Evolutionary conservation across 2,113 vertebrate genomes (phyloP).

Genomic region (Aegotheles bennettii): DNA sequence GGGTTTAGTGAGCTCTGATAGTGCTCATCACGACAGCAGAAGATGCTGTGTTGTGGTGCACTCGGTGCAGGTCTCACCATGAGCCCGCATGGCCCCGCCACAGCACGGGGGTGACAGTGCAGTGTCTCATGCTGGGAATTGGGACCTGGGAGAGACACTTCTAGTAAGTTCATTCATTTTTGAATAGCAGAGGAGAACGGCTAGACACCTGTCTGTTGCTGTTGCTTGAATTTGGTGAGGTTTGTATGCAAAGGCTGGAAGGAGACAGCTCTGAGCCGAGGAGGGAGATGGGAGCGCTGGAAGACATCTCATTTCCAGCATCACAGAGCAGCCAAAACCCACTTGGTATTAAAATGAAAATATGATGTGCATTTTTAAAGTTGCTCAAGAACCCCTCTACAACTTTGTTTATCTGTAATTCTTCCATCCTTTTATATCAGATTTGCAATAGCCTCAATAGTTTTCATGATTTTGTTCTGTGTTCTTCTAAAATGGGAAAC

Average conservation of each 20-base stretch:
- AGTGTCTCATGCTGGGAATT: not conserved
- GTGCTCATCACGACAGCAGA: not conserved
- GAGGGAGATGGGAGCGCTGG: not conserved
- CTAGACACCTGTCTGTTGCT: not conserved
- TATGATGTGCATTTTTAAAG: not conserved
- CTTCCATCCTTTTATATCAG: not conserved
- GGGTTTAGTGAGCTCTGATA: not conserved
- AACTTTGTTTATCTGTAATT: not conserved
- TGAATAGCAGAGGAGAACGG: not conserved
- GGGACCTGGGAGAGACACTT: not conserved
- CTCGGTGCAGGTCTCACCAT: fast-evolving
- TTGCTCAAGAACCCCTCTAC: not conserved
- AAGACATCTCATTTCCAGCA: not conserved
- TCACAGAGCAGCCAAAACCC: not conserved
- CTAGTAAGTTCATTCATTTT: not conserved
- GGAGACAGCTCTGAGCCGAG: not conserved
- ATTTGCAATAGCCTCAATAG: not conserved
- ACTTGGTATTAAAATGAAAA: not conserved
- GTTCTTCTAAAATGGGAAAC: not conserved
- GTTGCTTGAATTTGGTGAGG: not conserved
- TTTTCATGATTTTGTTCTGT: not conserved
- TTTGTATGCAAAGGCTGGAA: not conserved
- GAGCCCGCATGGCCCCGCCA: not conserved
- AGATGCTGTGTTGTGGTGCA: not conserved
- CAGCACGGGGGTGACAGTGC: fast-evolving